Evolutionary conservation across 2,113 vertebrate species (phyloP).

Genomic region (Pardalotus punctatus): DNA sequence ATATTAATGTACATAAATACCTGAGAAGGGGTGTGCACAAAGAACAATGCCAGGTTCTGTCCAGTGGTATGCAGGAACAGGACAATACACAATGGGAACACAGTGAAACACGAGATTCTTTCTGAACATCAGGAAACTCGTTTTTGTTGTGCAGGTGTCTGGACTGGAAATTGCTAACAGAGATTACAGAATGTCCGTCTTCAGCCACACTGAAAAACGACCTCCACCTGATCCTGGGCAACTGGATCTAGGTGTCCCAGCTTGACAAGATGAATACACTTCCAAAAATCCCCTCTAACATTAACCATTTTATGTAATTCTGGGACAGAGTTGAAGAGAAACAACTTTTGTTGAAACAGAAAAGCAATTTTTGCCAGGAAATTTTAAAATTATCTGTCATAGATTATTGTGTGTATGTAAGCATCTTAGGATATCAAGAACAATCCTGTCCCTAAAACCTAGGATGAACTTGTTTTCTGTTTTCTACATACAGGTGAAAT

Average conservation of each 20-base stretch:
- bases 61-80: background rate
- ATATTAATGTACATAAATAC: background rate
- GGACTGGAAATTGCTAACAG: background rate
- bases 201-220: background rate
- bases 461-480: background rate
- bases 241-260: background rate
- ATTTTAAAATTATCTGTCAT: background rate
- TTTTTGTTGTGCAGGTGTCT: background rate
- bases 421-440: background rate
- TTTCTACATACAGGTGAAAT: background rate
- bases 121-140: background rate
- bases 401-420: background rate
- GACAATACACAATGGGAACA: background rate
- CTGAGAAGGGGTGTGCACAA: background rate
- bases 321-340: background rate
- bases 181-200: background rate
- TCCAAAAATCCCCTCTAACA: background rate
- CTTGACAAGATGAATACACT: background rate
- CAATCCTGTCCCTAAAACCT: background rate
- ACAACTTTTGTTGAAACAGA: background rate
- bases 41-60: background rate
- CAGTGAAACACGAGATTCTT: accelerated
- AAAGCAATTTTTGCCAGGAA: background rate
- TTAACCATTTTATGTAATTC: background rate
- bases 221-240: background rate